Base-by-base conservation (phyloP, 2,888 invertebrate genomes). In the Empis livida region DNA sequence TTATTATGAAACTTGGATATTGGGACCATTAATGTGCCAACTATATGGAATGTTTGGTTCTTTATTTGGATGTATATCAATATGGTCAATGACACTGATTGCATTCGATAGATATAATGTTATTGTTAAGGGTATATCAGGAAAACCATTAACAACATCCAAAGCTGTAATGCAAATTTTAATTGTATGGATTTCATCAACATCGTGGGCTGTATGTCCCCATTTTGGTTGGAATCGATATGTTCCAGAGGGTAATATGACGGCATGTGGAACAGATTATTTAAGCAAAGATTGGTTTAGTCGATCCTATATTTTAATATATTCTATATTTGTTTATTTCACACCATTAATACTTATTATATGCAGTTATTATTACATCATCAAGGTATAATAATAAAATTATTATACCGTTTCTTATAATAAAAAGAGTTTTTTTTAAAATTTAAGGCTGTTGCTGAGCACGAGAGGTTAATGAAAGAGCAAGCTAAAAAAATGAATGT, bases 71-170 rank as follows among this genome's bases (percentile, higher is more conserved):
- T 75, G 80, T 49, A 74, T 74, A 37, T 80, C 80, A 46, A 81
- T 81, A 55, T 79, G 78, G 75, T 76, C 78, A 1, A 76, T 81
- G 76, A 75, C 77, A 1, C 69, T 77, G 53, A 79, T 81, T 49
- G 76, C 80, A 31, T 62, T 75, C 43, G 81, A 82, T 65, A 72
- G 81, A 15, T 81, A 80, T 61, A 77, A 77, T 56, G 80, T 80
- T 43, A 81, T 82, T 59, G 79, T 80, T 1, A 76, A 76, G 63
- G 76, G 79, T 43, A 70, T 81, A 59, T 65, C 75, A 1, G 75
- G 74, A 1, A 73, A 71, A 44, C 76, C 76, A 5, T 63, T 80
- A 50, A 76, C 77, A 1, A 68, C 73, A 23, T 71, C 68, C 17
- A 65, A 70, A 49, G 77, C 75, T 0, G 53, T 74, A 23, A 32